These are phyloP conservation scores for Ischnus inquisitorius DNA, from an alignment of 2,888 invertebrate species.

Conservation along the genomic window DNA sequence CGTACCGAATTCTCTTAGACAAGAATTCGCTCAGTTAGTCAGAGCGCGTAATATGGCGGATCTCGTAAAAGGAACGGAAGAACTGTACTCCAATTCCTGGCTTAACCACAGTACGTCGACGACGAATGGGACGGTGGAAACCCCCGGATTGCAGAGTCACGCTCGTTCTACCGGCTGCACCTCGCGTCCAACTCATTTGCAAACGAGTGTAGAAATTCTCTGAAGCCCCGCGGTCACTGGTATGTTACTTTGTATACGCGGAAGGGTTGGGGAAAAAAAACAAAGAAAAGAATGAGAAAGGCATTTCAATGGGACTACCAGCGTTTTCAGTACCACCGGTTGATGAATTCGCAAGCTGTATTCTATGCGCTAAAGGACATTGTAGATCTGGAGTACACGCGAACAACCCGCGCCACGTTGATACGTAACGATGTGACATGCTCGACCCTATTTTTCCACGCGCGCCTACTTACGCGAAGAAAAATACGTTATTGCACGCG, in stretches of 20 bases:
- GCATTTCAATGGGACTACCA: constrained; percentile 8
- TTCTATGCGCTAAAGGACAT: neutral
- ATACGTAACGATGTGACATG: neutral
- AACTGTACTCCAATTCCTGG: neutral
- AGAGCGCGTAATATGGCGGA: neutral
- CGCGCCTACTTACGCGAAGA: constrained; percentile 25
- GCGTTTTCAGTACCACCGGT: neutral
- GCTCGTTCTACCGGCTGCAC: constrained; percentile 15
- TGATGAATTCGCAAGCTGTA: neutral
- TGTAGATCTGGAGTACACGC: neutral
- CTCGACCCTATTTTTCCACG: constrained; percentile 13
- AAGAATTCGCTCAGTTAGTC: neutral
- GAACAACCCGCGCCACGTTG: neutral
- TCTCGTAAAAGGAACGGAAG: neutral
- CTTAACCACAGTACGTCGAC: neutral
- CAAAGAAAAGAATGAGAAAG: neutral
- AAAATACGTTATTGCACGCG: constrained; percentile 55
- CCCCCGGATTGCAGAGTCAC: constrained; percentile 13
- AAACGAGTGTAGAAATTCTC: constrained; percentile 30
- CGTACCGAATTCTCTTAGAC: neutral
- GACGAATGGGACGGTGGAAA: neutral
- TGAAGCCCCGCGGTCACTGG: constrained; percentile 24
- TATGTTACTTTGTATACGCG: constrained; percentile 12
- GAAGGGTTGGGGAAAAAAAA: constrained; percentile 1
- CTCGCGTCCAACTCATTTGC: constrained; percentile 15